Evolutionary conservation across 2,888 invertebrate genomes (phyloP).

Genomic region (Bimastos eiseni): DNA sequence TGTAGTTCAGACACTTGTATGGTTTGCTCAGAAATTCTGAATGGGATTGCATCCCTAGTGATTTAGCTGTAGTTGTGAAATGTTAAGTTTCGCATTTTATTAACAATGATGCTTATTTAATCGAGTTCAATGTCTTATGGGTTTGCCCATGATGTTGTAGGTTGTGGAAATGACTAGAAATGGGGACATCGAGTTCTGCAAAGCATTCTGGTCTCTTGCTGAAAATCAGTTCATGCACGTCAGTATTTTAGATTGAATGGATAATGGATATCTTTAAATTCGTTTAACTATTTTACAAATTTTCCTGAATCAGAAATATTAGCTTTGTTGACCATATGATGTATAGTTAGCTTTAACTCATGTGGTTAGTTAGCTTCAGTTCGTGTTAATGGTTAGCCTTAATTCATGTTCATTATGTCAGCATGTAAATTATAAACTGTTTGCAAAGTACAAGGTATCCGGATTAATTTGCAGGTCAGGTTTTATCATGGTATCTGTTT

Average conservation of each 20-base stretch:
- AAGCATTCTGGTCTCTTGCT: constrained; percentile 74
- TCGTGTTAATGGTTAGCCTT: too few species aligned
- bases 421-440: too few species aligned
- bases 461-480: too few species aligned
- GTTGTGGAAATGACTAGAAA: constrained; percentile 90
- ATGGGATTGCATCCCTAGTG: too few species aligned
- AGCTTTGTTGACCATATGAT: not conserved
- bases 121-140: not conserved
- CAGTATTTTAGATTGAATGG: constrained; percentile 41
- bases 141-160: constrained; percentile 40
- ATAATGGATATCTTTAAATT: not conserved
- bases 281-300: not conserved
- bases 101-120: not conserved
- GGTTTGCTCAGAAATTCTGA: too few species aligned
- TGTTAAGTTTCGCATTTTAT: not conserved
- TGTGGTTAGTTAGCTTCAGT: too few species aligned
- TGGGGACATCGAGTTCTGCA: constrained; percentile 90
- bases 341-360: not conserved
- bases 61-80: not conserved
- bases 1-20: too few species aligned
- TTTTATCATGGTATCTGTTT: too few species aligned
- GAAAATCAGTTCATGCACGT: constrained; percentile 67
- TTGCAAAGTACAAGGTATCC: too few species aligned
- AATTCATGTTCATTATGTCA: too few species aligned
- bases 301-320: not conserved